Evolutionary conservation across 2,113 vertebrate genomes (phyloP).

Genomic region (Pionites leucogaster): DNA sequence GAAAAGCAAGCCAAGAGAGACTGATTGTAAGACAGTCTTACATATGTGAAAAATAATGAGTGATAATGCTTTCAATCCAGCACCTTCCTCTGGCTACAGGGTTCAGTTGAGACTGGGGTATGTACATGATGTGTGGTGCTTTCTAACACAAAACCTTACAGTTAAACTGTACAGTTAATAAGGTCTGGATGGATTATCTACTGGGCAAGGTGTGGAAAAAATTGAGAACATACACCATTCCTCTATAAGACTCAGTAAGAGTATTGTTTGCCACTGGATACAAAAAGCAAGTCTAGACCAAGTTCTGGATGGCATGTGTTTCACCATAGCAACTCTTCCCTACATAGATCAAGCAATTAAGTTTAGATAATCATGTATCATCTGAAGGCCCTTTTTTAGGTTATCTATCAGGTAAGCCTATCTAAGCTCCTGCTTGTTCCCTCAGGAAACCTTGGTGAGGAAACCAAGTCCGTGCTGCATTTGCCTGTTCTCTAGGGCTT

Average conservation of each 20-base stretch:
- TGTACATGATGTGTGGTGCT: not conserved
- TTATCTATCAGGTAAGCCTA: not conserved
- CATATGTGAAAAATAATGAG: not conserved
- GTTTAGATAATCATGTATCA: not conserved
- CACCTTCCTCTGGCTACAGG: not conserved
- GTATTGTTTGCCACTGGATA: not conserved
- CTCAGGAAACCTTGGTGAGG: not conserved
- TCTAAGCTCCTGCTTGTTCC: not conserved
- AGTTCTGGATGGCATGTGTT: not conserved
- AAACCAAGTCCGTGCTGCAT: not conserved
- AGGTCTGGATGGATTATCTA: not conserved
- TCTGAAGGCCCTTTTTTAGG: not conserved
- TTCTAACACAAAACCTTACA: not conserved
- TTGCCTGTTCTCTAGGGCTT: not conserved
- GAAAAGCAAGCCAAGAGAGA: not conserved
- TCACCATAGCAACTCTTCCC: not conserved
- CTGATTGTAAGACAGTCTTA: not conserved
- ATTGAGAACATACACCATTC: not conserved
- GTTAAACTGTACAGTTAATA: not conserved
- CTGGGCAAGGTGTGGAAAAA: not conserved
- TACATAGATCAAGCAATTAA: constrained; percentile 34
- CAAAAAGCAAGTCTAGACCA: not conserved
- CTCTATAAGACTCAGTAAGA: not conserved
- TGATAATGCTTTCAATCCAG: not conserved
- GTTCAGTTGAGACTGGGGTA: not conserved